Percentiles rank a stretch among this genome's conserved stretches.
Conservation (phyloP, 1,140 invertebrate species). For the Trigoniulus corallinus region DNA sequence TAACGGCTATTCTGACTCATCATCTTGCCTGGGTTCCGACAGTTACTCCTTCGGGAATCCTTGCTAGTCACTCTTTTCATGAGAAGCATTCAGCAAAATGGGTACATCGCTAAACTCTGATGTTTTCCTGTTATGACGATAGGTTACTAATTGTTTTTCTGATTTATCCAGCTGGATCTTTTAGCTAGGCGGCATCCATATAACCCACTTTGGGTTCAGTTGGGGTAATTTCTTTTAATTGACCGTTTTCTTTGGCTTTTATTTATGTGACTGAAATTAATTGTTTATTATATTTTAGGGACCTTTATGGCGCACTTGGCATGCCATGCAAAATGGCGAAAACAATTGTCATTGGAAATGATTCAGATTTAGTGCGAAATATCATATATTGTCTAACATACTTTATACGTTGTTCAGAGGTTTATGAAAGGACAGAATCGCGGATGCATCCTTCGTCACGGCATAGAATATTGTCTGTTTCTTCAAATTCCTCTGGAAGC, state of each 20-base stretch:
- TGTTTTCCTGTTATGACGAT: neutral
- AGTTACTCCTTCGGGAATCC: constrained; percentile 32
- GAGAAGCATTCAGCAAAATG: constrained; percentile 29
- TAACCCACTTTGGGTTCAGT: constrained; percentile 71
- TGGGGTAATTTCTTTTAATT: constrained; percentile 31
- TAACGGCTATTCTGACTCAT: constrained; percentile 72
- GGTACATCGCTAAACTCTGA: constrained; percentile 15
- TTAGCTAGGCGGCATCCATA: constrained; percentile 31
- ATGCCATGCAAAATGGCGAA: constrained; percentile 51
- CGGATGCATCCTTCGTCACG: neutral
- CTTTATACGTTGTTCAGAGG: constrained; percentile 59
- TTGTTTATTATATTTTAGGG: constrained; percentile 24
- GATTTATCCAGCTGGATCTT: constrained; percentile 22
- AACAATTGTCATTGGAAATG: constrained; percentile 56
- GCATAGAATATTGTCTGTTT: neutral
- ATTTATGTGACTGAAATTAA: constrained; percentile 4
- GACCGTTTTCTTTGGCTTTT: constrained; percentile 1
- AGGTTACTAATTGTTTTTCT: neutral
- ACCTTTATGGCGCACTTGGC: constrained; percentile 65
- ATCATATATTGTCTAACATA: constrained; percentile 47
- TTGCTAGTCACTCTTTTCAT: constrained; percentile 22
- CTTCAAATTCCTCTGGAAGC: neutral
- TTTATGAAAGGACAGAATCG: constrained; percentile 25
- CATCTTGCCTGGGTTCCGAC: constrained; percentile 81
- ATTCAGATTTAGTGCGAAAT: constrained; percentile 38